Percentiles rank a stretch among this genome's conserved stretches.
Conservation (phyloP, 2,113 vertebrate genomes). For the Pardalotus punctatus region DNA sequence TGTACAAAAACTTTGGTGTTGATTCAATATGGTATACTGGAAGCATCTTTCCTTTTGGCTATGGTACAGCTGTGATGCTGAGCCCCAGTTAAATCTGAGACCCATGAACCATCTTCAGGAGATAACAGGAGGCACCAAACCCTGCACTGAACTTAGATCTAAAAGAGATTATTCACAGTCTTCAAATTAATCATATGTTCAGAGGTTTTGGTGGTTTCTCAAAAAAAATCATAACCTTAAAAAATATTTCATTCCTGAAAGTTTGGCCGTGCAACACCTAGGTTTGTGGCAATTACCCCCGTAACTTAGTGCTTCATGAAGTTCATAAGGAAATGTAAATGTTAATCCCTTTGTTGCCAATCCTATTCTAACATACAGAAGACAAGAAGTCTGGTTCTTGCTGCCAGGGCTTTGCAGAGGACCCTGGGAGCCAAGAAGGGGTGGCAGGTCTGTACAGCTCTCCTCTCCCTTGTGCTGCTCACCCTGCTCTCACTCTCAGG, state of each 20-base stretch:
- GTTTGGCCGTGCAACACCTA: not conserved
- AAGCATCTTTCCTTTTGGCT: not conserved
- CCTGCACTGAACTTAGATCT: not conserved
- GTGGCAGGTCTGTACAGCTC: not conserved
- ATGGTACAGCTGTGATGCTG: not conserved
- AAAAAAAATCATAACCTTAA: not conserved
- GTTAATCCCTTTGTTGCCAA: not conserved
- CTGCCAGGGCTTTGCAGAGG: not conserved
- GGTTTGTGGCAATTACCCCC: not conserved
- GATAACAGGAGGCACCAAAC: not conserved
- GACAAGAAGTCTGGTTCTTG: not conserved
- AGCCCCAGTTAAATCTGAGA: not conserved
- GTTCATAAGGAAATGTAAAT: not conserved
- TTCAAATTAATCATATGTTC: not conserved
- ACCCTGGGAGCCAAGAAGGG: not conserved
- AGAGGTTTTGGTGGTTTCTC: not conserved
- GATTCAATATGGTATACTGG: not conserved
- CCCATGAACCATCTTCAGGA: not conserved
- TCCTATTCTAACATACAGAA: not conserved
- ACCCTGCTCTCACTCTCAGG: rapidly evolving
- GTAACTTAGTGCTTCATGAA: not conserved
- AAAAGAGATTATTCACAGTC: not conserved
- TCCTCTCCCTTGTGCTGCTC: not conserved
- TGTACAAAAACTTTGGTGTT: not conserved
- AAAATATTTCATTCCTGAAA: not conserved